Percentiles rank a stretch among this genome's conserved stretches.
Conservation (phyloP, 2,113 vertebrate species). For the Siniperca chuatsi region DNA sequence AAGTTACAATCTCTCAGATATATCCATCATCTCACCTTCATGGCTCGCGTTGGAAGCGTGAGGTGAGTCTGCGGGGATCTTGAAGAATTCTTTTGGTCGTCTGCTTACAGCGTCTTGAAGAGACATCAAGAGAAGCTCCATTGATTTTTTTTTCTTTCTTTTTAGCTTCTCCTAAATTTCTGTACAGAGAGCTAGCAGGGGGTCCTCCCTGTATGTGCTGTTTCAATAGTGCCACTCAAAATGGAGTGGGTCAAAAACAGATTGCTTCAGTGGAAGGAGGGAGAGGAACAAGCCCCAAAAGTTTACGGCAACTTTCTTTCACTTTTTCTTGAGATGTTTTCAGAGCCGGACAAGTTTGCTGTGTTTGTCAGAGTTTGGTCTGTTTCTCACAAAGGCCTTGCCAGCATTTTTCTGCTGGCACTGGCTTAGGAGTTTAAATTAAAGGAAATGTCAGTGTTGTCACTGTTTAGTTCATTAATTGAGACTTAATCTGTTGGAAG, state of each 20-base stretch:
- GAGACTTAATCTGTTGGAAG: neutral
- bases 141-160: constrained; percentile 76
- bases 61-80: constrained; percentile 79
- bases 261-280: constrained; percentile 70
- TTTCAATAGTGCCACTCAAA: constrained; percentile 80
- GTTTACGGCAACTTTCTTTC: constrained; percentile 71
- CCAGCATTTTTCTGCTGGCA: constrained; percentile 39
- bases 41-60: constrained; percentile 69
- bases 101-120: constrained; percentile 79
- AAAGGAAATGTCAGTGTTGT: constrained; percentile 43
- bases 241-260: constrained; percentile 78
- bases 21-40: constrained; percentile 80
- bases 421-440: constrained; percentile 54
- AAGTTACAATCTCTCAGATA: constrained; percentile 79
- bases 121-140: constrained; percentile 83
- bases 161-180: constrained; percentile 78
- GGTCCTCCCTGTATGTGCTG: constrained; percentile 80
- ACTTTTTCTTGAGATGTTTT: constrained; percentile 54
- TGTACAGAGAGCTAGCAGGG: constrained; percentile 81
- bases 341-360: constrained; percentile 45
- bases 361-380: constrained; percentile 41
- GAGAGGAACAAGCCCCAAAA: constrained; percentile 65
- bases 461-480: neutral
- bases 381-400: constrained; percentile 37
- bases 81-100: constrained; percentile 79